Evolutionary conservation across 1,140 invertebrate genomes (phyloP).

Genomic region (Phymorhynchus buccinoides): DNA sequence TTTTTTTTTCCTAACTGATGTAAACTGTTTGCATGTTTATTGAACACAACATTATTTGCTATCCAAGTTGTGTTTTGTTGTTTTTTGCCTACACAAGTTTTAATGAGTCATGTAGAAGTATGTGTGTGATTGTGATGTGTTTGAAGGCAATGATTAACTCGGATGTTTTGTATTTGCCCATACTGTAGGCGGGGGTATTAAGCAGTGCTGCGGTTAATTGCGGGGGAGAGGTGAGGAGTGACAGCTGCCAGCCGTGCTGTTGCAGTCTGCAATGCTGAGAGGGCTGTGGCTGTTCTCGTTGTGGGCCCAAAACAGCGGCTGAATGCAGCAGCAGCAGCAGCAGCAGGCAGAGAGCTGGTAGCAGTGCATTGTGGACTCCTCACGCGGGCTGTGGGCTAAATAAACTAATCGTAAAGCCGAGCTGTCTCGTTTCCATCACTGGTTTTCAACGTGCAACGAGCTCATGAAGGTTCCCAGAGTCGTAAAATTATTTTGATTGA

Average conservation of each 20-base stretch:
- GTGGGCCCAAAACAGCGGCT: slow-evolving; percentile 6
- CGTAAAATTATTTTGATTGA: neutral
- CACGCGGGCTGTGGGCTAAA: neutral
- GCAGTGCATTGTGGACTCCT: neutral
- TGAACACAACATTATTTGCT: too few species aligned
- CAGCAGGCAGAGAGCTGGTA: too few species aligned
- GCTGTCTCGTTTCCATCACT: neutral
- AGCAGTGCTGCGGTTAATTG: slow-evolving; percentile 37
- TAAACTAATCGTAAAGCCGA: neutral
- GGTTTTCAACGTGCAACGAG: neutral
- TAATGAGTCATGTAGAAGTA: neutral
- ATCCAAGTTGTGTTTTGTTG: neutral
- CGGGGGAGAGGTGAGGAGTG: slow-evolving; percentile 38
- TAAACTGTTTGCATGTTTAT: too few species aligned
- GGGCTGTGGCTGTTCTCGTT: slow-evolving; percentile 41
- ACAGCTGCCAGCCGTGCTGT: slow-evolving; percentile 45
- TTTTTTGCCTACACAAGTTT: neutral
- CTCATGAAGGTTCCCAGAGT: neutral
- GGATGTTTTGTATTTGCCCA: slow-evolving; percentile 55
- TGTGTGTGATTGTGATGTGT: slow-evolving; percentile 1
- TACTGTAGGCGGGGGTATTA: slow-evolving; percentile 57
- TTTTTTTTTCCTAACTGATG: too few species aligned
- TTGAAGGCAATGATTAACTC: slow-evolving; percentile 5
- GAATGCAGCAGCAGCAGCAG: too few species aligned
- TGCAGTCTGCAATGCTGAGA: slow-evolving; percentile 44